Evolutionary conservation across 2,888 invertebrate species (phyloP).

Genomic region (Matsumyia berberina): DNA sequence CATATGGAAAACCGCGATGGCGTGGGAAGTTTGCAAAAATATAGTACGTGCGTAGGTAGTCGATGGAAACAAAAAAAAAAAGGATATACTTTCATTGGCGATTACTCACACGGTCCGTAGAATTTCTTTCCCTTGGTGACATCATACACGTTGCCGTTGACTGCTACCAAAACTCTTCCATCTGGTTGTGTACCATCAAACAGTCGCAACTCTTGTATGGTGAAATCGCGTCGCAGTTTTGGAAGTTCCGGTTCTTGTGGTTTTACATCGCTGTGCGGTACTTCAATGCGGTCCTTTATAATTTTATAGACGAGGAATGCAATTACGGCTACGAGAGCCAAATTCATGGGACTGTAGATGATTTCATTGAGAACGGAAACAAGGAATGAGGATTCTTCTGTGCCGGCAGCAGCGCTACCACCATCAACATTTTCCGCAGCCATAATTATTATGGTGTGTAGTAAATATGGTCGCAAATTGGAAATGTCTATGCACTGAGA

Average conservation of each 20-base stretch:
- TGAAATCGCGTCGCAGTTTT: conserved; percentile 95
- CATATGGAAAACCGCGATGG: background rate
- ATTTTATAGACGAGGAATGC: conserved; percentile 91
- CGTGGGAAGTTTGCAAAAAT: conserved; percentile 30
- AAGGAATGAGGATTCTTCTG: conserved; percentile 76
- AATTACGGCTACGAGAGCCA: conserved; percentile 89
- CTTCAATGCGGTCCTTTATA: conserved; percentile 86
- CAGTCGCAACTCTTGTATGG: conserved; percentile 92
- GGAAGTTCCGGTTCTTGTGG: conserved; percentile 88
- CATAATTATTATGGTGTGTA: conserved; percentile 19
- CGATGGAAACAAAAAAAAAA: background rate
- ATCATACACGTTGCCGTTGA: conserved; percentile 98
- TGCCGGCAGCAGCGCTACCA: conserved; percentile 33
- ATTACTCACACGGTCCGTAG: conserved; percentile 94
- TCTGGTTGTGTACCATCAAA: conserved; percentile 95
- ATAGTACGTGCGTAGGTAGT: conserved; percentile 28
- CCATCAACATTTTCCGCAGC: conserved; percentile 62
- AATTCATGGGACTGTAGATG: conserved; percentile 89
- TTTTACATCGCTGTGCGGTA: conserved; percentile 81
- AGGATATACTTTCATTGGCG: background rate
- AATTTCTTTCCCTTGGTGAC: conserved; percentile 95
- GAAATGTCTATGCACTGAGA: conserved; percentile 15
- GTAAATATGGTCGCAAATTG: background rate
- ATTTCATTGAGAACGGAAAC: conserved; percentile 86
- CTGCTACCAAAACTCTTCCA: conserved; percentile 95